Evolutionary conservation across 2,888 invertebrate species (phyloP), one percentile per base, ranked within the genome.

Genomic region (Pterobdella sp.): DNA sequence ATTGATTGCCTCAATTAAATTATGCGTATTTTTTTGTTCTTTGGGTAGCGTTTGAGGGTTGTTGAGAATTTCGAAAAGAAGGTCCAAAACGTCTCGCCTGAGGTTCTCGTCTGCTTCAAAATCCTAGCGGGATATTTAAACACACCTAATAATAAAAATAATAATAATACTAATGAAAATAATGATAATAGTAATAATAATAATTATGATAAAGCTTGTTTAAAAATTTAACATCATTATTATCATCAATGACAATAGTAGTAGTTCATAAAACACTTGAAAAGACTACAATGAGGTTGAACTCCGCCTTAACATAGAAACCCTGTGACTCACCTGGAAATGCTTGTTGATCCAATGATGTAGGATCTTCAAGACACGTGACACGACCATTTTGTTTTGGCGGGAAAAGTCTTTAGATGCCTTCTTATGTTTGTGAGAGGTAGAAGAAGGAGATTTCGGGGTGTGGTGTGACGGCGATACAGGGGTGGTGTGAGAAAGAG

Each of bases 291-390:
- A n/a, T n/a, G n/a, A n/a, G n/a, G n/a, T n/a, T n/a, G n/a, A n/a
- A n/a, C n/a, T n/a, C n/a, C n/a, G n/a, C n/a, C n/a, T n/a, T n/a
- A n/a, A n/a, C n/a, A n/a, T n/a, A n/a, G n/a, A 42, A 68, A 42
- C 14, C 29, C 34, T 36, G 36, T 26, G n/a, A 68, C 56, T 76
- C 76, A 87, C 92, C 84, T 87, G 79, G 2, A 76, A 89, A 82
- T 93, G 93, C 84, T 93, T 93, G 1, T 82, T 82, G 31, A 84
- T 90, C 94, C 94, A 94, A 82, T 93, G 93, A 75, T 92, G 88
- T 68, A 94, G 86, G 1, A 94, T 93, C 82, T 92, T 93, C 0
- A 94, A 86, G 0, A 94, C 93, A 75, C 94, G 18, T 3, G 10
- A 14, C 7, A 56, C 60, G n/a, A 56, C 60, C 60, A 56, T 56